A percentile compares a stretch with the other conserved stretches of the same genome.
Evolutionary conservation across 92 coral and sea anemone species (phyloP).

Genomic region (Desmophyllum pertusum): DNA sequence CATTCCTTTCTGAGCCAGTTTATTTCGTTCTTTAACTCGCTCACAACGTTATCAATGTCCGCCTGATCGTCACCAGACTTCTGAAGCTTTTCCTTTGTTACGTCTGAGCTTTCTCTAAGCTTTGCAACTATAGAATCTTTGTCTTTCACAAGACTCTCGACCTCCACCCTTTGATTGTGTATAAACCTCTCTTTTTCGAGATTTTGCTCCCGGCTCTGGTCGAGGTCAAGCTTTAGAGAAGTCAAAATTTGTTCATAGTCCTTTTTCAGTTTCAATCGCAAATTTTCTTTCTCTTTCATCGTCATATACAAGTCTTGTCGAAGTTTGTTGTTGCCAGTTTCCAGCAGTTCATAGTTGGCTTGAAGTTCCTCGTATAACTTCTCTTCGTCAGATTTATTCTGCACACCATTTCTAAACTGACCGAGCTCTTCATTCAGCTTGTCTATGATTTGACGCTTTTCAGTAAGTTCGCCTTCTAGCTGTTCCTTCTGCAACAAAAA

Average conservation of each 20-base stretch:
- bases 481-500: conserved; percentile 36
- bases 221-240: conserved; percentile 69
- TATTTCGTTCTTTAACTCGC: conserved; percentile 80
- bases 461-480: conserved; percentile 53
- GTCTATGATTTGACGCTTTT: conserved; percentile 47
- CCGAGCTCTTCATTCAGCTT: conserved; percentile 65
- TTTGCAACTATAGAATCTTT: conserved; percentile 71
- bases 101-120: conserved; percentile 49
- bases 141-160: conserved; percentile 78
- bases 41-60: conserved; percentile 61
- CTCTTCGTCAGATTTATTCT: conserved; percentile 61
- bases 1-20: conserved; percentile 72
- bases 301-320: conserved; percentile 67
- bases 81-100: conserved; percentile 25
- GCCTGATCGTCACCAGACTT: conserved; percentile 37
- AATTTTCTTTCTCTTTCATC: conserved; percentile 61
- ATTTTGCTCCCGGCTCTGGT: conserved; percentile 70
- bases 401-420: conserved; percentile 57
- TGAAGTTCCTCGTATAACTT: conserved; percentile 65
- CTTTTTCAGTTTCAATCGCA: conserved; percentile 71
- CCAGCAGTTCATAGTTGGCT: conserved; percentile 48
- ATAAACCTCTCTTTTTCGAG: conserved; percentile 82
- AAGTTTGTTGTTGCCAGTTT: conserved; percentile 65
- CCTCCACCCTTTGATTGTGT: conserved; percentile 73
- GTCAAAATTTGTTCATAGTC: conserved; percentile 75